These are phyloP conservation scores for Myoxocephalus aenaeus DNA, from an alignment of 2,797 vertebrate species.

Conservation along the genomic window DNA sequence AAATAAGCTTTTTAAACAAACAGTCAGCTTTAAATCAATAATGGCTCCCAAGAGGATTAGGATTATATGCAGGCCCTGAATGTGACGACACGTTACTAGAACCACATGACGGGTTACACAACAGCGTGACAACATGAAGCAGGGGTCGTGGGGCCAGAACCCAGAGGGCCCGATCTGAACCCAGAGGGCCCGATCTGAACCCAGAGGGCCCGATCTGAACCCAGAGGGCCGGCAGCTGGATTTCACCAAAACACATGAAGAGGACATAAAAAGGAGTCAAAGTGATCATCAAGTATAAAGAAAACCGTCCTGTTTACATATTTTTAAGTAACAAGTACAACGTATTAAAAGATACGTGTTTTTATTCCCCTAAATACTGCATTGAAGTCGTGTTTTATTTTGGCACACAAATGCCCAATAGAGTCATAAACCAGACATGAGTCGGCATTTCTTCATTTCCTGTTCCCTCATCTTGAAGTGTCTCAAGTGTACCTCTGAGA, in stretches of 20 bases:
- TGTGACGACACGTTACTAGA: background rate
- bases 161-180: background rate
- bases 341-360: background rate
- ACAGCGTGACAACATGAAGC: background rate
- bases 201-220: too few relatives aligned
- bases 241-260: background rate
- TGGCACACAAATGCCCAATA: background rate
- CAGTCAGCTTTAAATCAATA: background rate
- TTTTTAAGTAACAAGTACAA: background rate
- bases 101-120: conserved; percentile 3
- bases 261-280: background rate
- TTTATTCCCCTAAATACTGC: background rate
- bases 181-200: too few relatives aligned
- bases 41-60: background rate
- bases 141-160: background rate
- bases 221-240: background rate
- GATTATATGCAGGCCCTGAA: background rate
- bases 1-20: background rate
- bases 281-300: background rate
- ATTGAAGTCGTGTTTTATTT: background rate
- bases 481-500: background rate
- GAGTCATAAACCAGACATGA: background rate
- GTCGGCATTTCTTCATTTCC: background rate
- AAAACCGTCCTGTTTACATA: background rate
- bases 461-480: background rate